Percentiles rank a stretch among this genome's conserved stretches.
Conservation (phyloP, 2,113 vertebrate genomes). For the Myotis lucifugus region DNA sequence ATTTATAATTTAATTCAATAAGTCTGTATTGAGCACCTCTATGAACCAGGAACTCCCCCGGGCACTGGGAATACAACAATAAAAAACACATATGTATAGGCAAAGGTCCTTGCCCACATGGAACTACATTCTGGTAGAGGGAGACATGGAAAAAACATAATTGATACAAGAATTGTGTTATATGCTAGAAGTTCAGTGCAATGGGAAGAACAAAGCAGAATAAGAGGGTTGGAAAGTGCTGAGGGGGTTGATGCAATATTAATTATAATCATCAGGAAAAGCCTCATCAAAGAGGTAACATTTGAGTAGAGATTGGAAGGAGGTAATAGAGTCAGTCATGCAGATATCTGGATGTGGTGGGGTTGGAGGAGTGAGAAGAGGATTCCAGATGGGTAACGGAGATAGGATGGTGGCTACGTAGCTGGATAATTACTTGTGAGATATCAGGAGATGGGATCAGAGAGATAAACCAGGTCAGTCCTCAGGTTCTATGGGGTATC, state of each 20-base stretch:
- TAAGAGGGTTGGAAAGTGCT: background rate
- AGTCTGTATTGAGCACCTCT: background rate
- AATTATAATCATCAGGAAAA: background rate
- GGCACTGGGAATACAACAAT: background rate
- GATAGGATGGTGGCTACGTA: background rate
- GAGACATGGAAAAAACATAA: background rate
- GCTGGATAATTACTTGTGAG: background rate
- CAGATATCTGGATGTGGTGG: background rate
- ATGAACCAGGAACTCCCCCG: background rate
- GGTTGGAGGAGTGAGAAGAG: background rate
- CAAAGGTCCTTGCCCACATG: background rate
- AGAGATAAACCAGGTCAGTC: background rate
- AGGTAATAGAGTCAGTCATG: background rate
- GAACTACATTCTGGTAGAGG: background rate
- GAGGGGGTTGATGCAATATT: background rate
- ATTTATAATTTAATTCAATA: background rate
- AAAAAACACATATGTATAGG: background rate
- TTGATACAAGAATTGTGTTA: background rate
- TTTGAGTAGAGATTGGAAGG: background rate
- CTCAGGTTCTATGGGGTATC: background rate
- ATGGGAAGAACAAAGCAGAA: background rate
- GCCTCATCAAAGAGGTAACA: background rate
- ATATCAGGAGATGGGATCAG: background rate
- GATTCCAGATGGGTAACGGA: background rate
- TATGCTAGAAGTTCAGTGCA: background rate